Evolutionary conservation across 2,113 vertebrate genomes (phyloP).

Genomic region (Lipophrys pholis): DNA sequence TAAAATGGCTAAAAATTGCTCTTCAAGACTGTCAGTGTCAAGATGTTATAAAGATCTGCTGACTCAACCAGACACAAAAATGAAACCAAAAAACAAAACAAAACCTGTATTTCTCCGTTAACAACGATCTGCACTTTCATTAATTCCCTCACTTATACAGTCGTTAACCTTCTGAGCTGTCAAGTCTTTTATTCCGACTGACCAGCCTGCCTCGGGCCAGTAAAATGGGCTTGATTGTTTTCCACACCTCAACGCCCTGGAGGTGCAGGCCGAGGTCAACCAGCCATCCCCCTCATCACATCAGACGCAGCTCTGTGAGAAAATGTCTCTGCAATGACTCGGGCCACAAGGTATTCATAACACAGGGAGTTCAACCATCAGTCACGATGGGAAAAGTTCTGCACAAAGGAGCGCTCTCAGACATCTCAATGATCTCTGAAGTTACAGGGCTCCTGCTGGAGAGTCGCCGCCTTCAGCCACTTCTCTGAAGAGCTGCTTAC

Average conservation of each 20-base stretch:
- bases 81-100: slow-evolving; percentile 1
- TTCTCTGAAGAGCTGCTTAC: slow-evolving; percentile 44
- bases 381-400: slow-evolving; percentile 23
- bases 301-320: slow-evolving; percentile 24
- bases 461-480: slow-evolving; percentile 20
- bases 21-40: too few species aligned
- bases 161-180: slow-evolving; percentile 10
- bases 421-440: slow-evolving; percentile 40
- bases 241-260: slow-evolving; percentile 1
- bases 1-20: too few species aligned
- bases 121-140: slow-evolving; percentile 3
- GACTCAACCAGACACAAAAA: too few species aligned
- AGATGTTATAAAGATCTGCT: too few species aligned
- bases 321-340: slow-evolving; percentile 9
- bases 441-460: slow-evolving; percentile 22
- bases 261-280: slow-evolving; percentile 21
- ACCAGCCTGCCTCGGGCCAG: slow-evolving; percentile 8
- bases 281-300: slow-evolving; percentile 31
- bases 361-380: slow-evolving; percentile 31
- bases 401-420: slow-evolving; percentile 38
- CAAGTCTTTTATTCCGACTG: slow-evolving; percentile 22
- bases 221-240: slow-evolving; percentile 39
- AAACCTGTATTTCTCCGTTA: too few species aligned
- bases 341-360: slow-evolving; percentile 12
- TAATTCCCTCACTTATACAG: slow-evolving; percentile 22